phyloP scores from a whole-genome alignment of 1,140 invertebrate genomes.

The Carposina sasakii region DNA sequence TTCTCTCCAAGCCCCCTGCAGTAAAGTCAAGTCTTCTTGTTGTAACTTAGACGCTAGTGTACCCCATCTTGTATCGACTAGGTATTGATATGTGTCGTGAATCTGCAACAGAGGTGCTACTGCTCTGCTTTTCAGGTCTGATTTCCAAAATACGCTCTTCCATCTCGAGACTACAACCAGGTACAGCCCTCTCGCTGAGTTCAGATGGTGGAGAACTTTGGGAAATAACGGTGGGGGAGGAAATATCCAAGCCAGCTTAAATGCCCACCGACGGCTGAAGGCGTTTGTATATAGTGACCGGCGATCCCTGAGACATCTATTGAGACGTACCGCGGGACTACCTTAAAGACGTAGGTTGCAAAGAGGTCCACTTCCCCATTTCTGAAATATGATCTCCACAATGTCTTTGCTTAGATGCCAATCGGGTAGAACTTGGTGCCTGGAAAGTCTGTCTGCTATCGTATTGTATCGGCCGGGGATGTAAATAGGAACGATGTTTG shows the following conservation, averaged over 20 bases:
- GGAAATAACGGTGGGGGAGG: slow-evolving; percentile 8
- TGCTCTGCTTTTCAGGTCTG: background rate
- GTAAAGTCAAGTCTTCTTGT: background rate
- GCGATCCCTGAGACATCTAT: slow-evolving; percentile 1
- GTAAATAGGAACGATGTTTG: background rate
- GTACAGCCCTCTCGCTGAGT: background rate
- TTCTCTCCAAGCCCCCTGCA: slow-evolving; percentile 11
- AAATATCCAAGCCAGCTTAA: slow-evolving; percentile 15
- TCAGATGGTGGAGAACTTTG: slow-evolving; percentile 9
- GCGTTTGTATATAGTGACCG: slow-evolving; percentile 20
- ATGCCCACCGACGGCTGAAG: slow-evolving; percentile 24
- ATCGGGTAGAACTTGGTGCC: slow-evolving; percentile 18
- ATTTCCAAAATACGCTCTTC: slow-evolving; percentile 3
- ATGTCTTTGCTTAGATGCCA: slow-evolving; percentile 27
- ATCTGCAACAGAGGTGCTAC: slow-evolving; percentile 4
- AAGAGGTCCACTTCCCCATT: slow-evolving; percentile 24
- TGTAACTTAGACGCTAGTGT: background rate
- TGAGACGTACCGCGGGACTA: slow-evolving; percentile 4
- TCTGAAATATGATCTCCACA: slow-evolving; percentile 22
- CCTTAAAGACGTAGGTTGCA: background rate
- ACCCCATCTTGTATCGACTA: slow-evolving; percentile 6
- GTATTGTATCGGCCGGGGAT: slow-evolving; percentile 17
- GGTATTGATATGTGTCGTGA: background rate
- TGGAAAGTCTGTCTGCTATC: slow-evolving; percentile 24
- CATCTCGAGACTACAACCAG: slow-evolving; percentile 7